phyloP scores from a whole-genome alignment of 1,140 invertebrate species.

The Papilio polytes region DNA sequence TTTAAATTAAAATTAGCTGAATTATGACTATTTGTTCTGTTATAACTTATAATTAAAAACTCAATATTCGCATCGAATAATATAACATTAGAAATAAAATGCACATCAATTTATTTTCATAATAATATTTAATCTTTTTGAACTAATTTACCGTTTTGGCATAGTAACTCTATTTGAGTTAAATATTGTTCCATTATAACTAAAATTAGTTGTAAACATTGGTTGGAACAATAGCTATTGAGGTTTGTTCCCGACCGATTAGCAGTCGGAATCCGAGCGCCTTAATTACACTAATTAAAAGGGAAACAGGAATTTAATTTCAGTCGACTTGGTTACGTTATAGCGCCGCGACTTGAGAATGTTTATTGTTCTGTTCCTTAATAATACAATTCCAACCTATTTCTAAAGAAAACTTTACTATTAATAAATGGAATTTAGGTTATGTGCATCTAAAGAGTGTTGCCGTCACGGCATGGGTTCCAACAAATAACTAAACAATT shows the following conservation, averaged over 20 bases:
- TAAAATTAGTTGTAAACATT: constrained; percentile 16
- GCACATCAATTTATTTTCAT: too few relatives aligned
- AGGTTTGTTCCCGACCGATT: constrained; percentile 24
- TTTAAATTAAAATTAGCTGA: too few relatives aligned
- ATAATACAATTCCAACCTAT: background rate
- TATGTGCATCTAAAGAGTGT: background rate
- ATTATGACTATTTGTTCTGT: too few relatives aligned
- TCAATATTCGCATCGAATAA: too few relatives aligned
- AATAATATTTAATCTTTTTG: background rate
- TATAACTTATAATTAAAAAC: too few relatives aligned
- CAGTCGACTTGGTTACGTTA: constrained; percentile 5
- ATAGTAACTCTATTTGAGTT: background rate
- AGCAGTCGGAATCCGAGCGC: constrained; percentile 18
- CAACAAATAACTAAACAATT: too few relatives aligned
- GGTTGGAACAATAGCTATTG: constrained; percentile 24
- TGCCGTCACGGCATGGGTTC: background rate
- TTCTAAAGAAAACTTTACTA: background rate
- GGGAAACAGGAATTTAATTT: constrained; percentile 24
- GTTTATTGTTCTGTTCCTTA: constrained; percentile 22
- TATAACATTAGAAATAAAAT: too few relatives aligned
- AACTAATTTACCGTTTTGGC: background rate
- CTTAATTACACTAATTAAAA: constrained; percentile 24
- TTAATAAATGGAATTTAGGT: constrained; percentile 5
- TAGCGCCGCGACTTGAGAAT: background rate
- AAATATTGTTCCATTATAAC: background rate